Evolutionary conservation across 1,140 invertebrate genomes (phyloP), one percentile per base, ranked within the genome.

Genomic region (Macrocentrus cingulum): DNA sequence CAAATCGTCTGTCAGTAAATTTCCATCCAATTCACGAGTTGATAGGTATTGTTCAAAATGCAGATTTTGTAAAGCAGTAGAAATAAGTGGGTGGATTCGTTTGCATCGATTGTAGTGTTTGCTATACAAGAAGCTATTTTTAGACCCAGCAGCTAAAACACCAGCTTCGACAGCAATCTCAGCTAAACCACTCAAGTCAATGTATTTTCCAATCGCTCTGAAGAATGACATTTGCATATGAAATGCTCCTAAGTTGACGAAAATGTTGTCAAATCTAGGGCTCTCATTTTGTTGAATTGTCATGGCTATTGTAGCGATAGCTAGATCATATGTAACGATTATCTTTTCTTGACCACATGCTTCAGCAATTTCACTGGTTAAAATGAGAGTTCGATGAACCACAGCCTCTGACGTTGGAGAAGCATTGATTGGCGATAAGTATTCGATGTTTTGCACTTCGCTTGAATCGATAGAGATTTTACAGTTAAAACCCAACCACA

Each of bases 401-500:
- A 49, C 34, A 15, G 32, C 0, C 20, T 23, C 3, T 0, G 6
- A 11, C n/a, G 55, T 56, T 23, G 55, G 45, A 25, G 55, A 56
- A 0, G n/a, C n/a, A 41, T 56, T 56, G 11, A 56, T 56, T 23
- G 44, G 55, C 9, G 20, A 36, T 0, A 56, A 15, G 41, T 56
- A 49, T 0, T 9, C 25, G 29, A 56, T 20, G 39, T 36, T 36
- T 32, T 56, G 54, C 1, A 0, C 1, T 22, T 11, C 18, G 11
- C 20, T 23, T 19, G 46, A 7, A 39, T 56, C 55, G 9, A 1
- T 46, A 1, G 19, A 4, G 51, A 53, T 25, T 60, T 61, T n/a
- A 44, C 61, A 52, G 29, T 63, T 50, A 44, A 56, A 63, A 13
- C 52, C 62, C 11, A 41, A 22, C 62, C 58, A 63, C 54, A 57